phyloP scores from a whole-genome alignment of 1,140 invertebrate genomes.

The Temnothorax longispinosus region DNA sequence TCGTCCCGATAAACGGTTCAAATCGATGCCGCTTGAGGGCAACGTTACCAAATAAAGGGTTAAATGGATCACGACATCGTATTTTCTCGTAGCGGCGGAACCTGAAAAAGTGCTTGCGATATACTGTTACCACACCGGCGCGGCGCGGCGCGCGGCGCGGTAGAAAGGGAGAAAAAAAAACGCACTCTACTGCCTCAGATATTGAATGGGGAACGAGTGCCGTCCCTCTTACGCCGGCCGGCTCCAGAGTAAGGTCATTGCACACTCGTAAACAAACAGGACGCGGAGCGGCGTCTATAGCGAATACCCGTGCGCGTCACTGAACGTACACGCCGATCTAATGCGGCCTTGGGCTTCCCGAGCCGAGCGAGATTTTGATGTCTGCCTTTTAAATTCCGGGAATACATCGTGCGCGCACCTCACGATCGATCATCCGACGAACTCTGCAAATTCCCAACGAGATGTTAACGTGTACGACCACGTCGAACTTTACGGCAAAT shows the following conservation, averaged over 20 bases:
- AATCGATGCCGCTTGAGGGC: constrained; percentile 37
- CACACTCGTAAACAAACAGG: constrained; percentile 74
- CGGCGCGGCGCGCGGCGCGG: neutral
- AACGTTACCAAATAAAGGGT: constrained; percentile 41
- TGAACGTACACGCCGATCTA: constrained; percentile 70
- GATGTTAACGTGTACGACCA: neutral
- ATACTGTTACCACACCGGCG: constrained; percentile 30
- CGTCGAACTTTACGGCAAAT: neutral
- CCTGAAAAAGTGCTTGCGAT: constrained; percentile 39
- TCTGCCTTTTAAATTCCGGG: constrained; percentile 35
- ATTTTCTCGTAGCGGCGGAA: constrained; percentile 25
- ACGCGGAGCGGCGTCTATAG: constrained; percentile 61
- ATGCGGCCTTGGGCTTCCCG: constrained; percentile 51
- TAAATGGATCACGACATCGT: constrained; percentile 51
- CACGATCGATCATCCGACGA: constrained; percentile 33
- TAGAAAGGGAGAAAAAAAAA: constrained; percentile 22
- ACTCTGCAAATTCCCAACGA: constrained; percentile 9
- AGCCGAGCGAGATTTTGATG: constrained; percentile 11
- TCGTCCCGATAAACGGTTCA: neutral
- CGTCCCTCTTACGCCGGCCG: constrained; percentile 48
- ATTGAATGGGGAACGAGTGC: constrained; percentile 73
- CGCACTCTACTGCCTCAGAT: constrained; percentile 63
- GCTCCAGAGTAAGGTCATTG: constrained; percentile 68
- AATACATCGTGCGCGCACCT: constrained; percentile 2
- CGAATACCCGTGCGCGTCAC: constrained; percentile 64